A percentile compares a stretch with the other conserved stretches of the same genome.
These are phyloP conservation scores for Harpegnathos saltator DNA, from an alignment of 1,140 invertebrate genomes.

Conservation along the genomic window DNA sequence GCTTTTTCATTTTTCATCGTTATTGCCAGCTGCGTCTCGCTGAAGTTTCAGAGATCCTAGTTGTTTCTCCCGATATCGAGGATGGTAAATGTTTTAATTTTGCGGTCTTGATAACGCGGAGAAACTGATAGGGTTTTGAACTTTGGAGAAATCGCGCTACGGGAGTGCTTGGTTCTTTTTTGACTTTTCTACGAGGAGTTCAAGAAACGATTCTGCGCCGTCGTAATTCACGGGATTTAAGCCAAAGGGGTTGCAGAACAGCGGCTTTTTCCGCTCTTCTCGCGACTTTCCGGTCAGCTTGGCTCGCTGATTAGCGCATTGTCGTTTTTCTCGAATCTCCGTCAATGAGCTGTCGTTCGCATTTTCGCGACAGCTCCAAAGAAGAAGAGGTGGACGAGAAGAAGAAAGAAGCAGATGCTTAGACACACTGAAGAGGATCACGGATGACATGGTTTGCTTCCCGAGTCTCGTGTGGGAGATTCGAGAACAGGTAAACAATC, in stretches of 20 bases:
- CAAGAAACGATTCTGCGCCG: not conserved
- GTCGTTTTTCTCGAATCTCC: slow-evolving; percentile 17
- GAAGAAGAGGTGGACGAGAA: not conserved
- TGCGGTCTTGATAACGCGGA: not conserved
- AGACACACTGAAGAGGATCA: not conserved
- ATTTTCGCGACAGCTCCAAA: slow-evolving; percentile 2
- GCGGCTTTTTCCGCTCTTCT: not conserved
- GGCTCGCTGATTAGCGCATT: slow-evolving; percentile 1
- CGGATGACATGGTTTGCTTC: not conserved
- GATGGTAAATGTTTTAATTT: not conserved
- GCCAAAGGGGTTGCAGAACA: not conserved
- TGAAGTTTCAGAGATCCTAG: slow-evolving; percentile 6
- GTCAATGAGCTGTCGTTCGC: not conserved
- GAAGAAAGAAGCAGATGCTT: slow-evolving; percentile 43
- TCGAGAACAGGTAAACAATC: not conserved
- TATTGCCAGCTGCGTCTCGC: not conserved
- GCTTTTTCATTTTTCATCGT: not conserved
- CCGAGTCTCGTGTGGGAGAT: slow-evolving; percentile 14
- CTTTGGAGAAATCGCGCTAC: not conserved
- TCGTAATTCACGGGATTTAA: slow-evolving; percentile 11
- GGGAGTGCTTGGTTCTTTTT: not conserved
- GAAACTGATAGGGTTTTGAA: not conserved
- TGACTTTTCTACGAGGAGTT: slow-evolving; percentile 5
- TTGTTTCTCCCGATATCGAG: not conserved
- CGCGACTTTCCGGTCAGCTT: not conserved